A percentile compares a stretch with the other conserved stretches of the same genome.
These are phyloP conservation scores for Limanda limanda DNA, from an alignment of 2,113 vertebrate genomes.

Conservation along the genomic window DNA sequence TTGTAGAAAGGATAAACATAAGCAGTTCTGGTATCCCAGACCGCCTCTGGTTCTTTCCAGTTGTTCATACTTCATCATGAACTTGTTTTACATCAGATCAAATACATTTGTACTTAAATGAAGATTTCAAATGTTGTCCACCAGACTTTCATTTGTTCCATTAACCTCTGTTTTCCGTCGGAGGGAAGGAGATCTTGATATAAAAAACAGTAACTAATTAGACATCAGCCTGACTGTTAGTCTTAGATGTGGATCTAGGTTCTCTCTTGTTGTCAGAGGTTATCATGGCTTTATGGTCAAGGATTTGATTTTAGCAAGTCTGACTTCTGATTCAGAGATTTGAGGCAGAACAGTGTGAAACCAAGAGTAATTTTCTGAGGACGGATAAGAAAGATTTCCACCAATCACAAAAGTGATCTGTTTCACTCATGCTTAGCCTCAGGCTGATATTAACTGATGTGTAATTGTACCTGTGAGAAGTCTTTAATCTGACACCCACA, in stretches of 20 bases:
- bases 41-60: conserved; percentile 2
- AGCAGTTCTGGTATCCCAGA: background rate
- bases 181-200: too few species aligned
- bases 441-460: conserved; percentile 7
- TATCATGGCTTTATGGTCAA: too few species aligned
- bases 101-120: background rate
- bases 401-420: background rate
- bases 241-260: background rate
- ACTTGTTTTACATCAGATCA: conserved; percentile 1
- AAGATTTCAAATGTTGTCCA: too few species aligned
- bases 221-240: too few species aligned
- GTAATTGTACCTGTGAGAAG: background rate
- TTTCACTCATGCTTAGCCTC: background rate
- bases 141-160: too few species aligned
- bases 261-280: background rate
- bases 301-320: background rate
- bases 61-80: conserved; percentile 4
- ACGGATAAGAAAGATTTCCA: too few species aligned
- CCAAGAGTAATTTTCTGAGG: too few species aligned
- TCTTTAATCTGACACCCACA: conserved; percentile 2
- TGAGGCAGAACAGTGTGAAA: background rate
- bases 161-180: too few species aligned
- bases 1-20: background rate
- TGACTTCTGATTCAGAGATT: background rate
- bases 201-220: background rate